phyloP scores from a whole-genome alignment of 2,888 invertebrate species.

The Heliconius ismenius region DNA sequence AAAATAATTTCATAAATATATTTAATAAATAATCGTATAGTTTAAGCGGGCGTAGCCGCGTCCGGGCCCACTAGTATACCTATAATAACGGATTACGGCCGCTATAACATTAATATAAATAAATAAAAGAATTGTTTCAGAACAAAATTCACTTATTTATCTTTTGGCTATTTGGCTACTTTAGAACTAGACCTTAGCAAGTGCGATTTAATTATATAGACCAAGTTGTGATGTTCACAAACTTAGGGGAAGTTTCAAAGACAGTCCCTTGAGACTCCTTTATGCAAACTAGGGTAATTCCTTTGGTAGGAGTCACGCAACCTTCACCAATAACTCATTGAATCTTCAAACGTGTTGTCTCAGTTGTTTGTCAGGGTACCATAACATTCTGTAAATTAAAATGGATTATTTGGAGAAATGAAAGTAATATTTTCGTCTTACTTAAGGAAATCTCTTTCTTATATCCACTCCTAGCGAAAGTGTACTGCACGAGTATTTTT shows the following conservation, averaged over 20 bases:
- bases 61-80: too few relatives aligned
- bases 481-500: too few relatives aligned
- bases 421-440: too few relatives aligned
- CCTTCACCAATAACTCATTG: constrained; percentile 71
- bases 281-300: constrained; percentile 78
- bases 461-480: too few relatives aligned
- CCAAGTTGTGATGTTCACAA: constrained; percentile 72
- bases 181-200: constrained; percentile 22
- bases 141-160: background rate
- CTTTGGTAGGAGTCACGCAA: constrained; percentile 73
- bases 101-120: background rate
- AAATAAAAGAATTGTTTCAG: background rate
- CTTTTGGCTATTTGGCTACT: background rate
- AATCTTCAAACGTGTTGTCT: constrained; percentile 52
- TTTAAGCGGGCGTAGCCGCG: too few relatives aligned
- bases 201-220: constrained; percentile 68
- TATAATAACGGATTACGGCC: too few relatives aligned
- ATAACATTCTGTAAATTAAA: background rate
- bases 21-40: too few relatives aligned
- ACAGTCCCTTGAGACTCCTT: constrained; percentile 73
- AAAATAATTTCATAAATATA: too few relatives aligned
- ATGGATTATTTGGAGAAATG: background rate
- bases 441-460: background rate
- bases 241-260: constrained; percentile 73
- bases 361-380: constrained; percentile 38